Conservation (phyloP, 2,113 vertebrate genomes). For the Anoplopoma fimbria region DNA sequence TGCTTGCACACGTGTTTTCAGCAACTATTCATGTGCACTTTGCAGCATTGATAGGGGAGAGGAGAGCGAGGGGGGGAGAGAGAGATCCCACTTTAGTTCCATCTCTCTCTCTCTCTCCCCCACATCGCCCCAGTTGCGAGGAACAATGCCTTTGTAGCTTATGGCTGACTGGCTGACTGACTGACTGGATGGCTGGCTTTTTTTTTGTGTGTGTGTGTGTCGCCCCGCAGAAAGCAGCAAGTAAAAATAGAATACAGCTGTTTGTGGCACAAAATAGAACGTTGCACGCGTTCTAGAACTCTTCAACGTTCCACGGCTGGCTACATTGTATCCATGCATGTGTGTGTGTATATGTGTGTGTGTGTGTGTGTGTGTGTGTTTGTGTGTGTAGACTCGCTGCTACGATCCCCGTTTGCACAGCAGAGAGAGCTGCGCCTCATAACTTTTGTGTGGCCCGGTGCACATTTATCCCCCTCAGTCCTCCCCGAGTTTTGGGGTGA, state of each 20-base stretch:
- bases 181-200: no score
- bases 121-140: slow-evolving; percentile 40
- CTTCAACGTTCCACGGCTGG: slow-evolving; percentile 5
- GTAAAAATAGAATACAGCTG: slow-evolving; percentile 71
- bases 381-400: not conserved
- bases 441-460: slow-evolving; percentile 70
- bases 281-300: slow-evolving; percentile 11
- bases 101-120: no score
- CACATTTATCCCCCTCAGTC: slow-evolving; percentile 10
- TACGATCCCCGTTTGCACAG: not conserved
- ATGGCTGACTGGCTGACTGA: no score
- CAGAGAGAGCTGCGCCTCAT: slow-evolving; percentile 38
- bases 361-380: slow-evolving; percentile 7
- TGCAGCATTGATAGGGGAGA: no score
- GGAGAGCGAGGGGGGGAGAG: no score
- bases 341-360: slow-evolving; percentile 6
- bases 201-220: slow-evolving; percentile 55
- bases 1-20: no score
- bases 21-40: no score
- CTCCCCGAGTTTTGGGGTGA: slow-evolving; percentile 30
- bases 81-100: not conserved
- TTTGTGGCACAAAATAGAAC: slow-evolving; percentile 46
- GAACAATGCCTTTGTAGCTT: slow-evolving; percentile 79
- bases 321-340: slow-evolving; percentile 22
- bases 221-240: slow-evolving; percentile 33